Base-by-base conservation (phyloP, 2,113 vertebrate genomes). In the Alces alces region DNA sequence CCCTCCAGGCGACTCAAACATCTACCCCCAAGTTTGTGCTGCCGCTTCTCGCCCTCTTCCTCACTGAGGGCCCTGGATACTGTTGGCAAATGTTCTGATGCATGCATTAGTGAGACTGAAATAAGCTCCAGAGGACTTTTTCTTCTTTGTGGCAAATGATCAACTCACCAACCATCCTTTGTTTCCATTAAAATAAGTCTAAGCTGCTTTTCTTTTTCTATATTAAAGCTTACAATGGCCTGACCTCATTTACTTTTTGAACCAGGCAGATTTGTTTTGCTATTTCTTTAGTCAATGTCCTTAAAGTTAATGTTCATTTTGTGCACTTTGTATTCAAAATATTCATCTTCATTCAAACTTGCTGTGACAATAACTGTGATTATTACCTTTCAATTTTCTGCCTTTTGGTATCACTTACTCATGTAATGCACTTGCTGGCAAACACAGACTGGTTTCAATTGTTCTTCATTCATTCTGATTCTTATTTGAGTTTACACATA, bases 341-440 rank as follows among this genome's bases (percentile, higher is more conserved):
- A 80, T 93, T 96, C 82, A 61, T 79, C 33, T 76, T 90, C 25
- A 25, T 43, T 84, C 58, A 95, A 95, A 88, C 52, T 93, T 93
- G 33, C 80, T 94, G 78, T 96, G 93, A 94, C 52, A 95, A 95
- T 93, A 89, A 88, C n/a, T 45, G 14, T 76, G 93, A 93, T 86
- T 82, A 78, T 76, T 95, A 39, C 33, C 82, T 43, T 94, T 94
- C 90, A 84, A 33, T 76, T 87, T 94, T 97, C 70, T 95, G 89
- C 70, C 23, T 12, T 95, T 86, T 70, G 43, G 50, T 94, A 91
- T 93, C 93, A 64, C 54, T 94, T 98, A 85, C 89, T 96, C 96
- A 96, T 54, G 17, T 88, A 93, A 95, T 97, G 73, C 64, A 86
- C 58, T 96, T 97, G 93, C 64, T 97, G 91, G 85, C 64, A 96